phyloP scores from a whole-genome alignment of 2,113 vertebrate genomes.

The Oceanites oceanicus region DNA sequence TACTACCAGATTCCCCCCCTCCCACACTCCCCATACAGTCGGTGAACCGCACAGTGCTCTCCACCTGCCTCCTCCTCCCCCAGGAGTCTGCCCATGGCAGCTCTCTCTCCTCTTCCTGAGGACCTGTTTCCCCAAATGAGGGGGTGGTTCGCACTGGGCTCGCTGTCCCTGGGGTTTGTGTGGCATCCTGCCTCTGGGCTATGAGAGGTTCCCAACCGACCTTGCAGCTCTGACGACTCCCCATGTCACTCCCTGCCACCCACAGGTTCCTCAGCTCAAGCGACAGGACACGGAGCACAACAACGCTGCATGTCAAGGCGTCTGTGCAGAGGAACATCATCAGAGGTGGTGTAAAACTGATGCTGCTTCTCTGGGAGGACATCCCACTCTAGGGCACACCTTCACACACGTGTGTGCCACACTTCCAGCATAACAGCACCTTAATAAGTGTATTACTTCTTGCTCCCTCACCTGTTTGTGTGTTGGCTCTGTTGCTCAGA shows the following conservation, averaged over 20 bases:
- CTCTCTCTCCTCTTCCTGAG: background rate
- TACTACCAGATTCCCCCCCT: background rate
- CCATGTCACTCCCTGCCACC: background rate
- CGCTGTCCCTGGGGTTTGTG: background rate
- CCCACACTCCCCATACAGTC: background rate
- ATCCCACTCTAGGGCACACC: background rate
- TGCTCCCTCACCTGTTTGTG: background rate
- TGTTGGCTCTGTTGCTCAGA: background rate
- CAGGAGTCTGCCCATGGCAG: background rate
- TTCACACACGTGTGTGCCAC: background rate
- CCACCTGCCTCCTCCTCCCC: background rate
- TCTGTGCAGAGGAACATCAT: fast-evolving
- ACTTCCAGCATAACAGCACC: background rate
- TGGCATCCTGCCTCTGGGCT: background rate
- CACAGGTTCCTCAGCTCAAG: background rate
- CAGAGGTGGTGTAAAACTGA: background rate
- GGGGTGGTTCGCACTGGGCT: fast-evolving
- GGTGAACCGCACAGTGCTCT: background rate
- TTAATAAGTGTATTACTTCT: background rate
- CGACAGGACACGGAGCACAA: fast-evolving
- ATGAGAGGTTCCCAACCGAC: background rate
- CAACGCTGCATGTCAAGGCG: fast-evolving
- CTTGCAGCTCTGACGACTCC: background rate
- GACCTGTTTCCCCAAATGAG: background rate
- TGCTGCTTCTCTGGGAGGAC: background rate